Evolutionary conservation across 2,797 vertebrate genomes (phyloP), one percentile per base, ranked within the genome.

Genomic region (Bradypodion ventrale): DNA sequence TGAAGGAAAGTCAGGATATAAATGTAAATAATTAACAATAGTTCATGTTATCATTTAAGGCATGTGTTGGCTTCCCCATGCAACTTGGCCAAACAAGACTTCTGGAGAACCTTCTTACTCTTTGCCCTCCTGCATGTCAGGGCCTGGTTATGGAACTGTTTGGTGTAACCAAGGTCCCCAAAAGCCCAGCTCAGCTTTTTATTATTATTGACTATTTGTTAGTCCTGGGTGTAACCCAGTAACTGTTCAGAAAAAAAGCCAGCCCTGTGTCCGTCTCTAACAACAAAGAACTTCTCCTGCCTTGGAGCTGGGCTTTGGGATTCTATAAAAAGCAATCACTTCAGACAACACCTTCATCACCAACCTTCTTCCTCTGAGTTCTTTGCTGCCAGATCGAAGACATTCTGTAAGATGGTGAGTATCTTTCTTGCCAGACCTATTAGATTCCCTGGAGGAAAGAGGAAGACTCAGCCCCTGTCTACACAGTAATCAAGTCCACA

Each of bases 351-450:
- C 25, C 83, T 52, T 35, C 0, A 49, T 32, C 72, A 32, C 37
- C 35, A n/a, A 23, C 78, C 77, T 32, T 7, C 35, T 40, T 79
- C 72, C 72, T n/a, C 66, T 62, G 76, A 75, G 81, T 63, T 79
- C 85, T 40, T 83, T 4, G 27, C 13, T 80, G 85, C 72, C 42
- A 35, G 85, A 16, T 62, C 2, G 56, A 60, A 80, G 81, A 75
- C 59, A 49, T 69, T 63, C 35, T 75, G 70, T 49, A 83, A 62
- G 52, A 87, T 87, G 85, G 85, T 87, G 42, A 87, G 85, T 83
- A 56, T 56, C 69, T 60, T 37, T 40, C 62, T 35, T 59, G 44
- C 62, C 32, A 44, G 59, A 46, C 16, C 66, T 13, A 25, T 62
- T 62, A 49, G 49, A 12, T 74, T 7, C 27, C 23, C 16, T 74